A percentile compares a stretch with the other conserved stretches of the same genome.
Evolutionary conservation across 2,113 vertebrate species (phyloP).

Genomic region (Syngnathoides biaculeatus): DNA sequence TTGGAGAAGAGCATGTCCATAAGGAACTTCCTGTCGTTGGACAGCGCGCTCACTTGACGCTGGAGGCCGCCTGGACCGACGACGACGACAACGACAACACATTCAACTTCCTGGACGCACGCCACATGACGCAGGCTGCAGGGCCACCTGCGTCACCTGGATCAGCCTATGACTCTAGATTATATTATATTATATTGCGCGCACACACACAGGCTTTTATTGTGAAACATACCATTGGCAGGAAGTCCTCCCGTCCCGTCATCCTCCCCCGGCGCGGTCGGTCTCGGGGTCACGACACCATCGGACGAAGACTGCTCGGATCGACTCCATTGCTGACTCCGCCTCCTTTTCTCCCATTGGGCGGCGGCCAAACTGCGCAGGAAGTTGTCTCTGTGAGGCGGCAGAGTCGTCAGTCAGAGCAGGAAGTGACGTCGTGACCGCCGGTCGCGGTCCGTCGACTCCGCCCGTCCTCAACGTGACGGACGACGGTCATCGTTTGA

Average conservation of each 20-base stretch:
- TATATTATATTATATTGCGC: too few relatives aligned
- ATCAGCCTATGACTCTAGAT: too few relatives aligned
- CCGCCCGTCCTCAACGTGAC: too few relatives aligned
- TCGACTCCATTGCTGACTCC: constrained; percentile 56
- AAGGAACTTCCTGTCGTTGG: constrained; percentile 72
- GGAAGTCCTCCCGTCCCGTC: not conserved
- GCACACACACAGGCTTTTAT: too few relatives aligned
- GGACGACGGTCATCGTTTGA: not conserved
- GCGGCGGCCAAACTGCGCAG: constrained; percentile 82
- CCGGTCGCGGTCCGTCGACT: too few relatives aligned
- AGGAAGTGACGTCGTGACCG: not conserved
- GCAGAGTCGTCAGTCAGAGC: not conserved
- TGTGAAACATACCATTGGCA: not conserved
- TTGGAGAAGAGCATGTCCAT: constrained; percentile 79
- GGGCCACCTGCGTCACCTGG: too few relatives aligned
- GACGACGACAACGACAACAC: not conserved
- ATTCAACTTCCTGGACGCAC: not conserved
- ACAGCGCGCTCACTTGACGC: constrained; percentile 71
- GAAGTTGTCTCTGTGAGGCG: constrained; percentile 80
- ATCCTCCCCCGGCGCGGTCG: not conserved
- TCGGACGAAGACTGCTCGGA: constrained; percentile 28
- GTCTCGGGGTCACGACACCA: constrained; percentile 16
- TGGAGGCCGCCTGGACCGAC: constrained; percentile 17
- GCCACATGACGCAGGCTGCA: too few relatives aligned
- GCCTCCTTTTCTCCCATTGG: constrained; percentile 75